Base-by-base conservation (phyloP, 1,140 invertebrate genomes). In the Hetaerina americana region DNA sequence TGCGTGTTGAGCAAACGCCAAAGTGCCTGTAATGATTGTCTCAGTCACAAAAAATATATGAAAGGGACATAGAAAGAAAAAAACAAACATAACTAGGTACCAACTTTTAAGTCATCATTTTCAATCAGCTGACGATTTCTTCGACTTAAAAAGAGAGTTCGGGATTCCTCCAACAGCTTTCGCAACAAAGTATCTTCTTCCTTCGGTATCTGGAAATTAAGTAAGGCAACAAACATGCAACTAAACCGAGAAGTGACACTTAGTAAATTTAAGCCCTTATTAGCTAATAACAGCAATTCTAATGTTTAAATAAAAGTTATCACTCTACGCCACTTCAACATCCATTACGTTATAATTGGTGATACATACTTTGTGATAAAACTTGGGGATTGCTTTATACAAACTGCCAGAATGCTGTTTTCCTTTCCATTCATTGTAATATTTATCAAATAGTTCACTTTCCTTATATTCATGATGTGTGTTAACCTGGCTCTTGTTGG, bases 81-180 rank as follows among this genome's bases (percentile, higher is more conserved):
- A n/a, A n/a, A n/a, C n/a, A n/a, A n/a, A n/a, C n/a, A n/a, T 28
- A 74, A 69, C 67, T 74, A 66, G 1, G 26, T 66, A 75, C 70
- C 70, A 76, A 87, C 85, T 80, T 93, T 93, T 29, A 97, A 79
- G 81, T 97, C 95, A 76, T 91, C 88, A 80, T 94, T 93, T 80
- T 95, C 91, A 25, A 96, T 79, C 6, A 96, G 81, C 77, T 94
- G 88, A 75, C 88, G 86, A 72, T 91, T 94, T 79, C 90, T 88
- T 77, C 91, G 87, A 81, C 96, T 91, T 26, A 97, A 79, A 79
- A 96, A 93, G 67, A 92, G 84, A 12, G 92, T 91, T 77, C 93
- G 83, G 0, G 93, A 92, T 81, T 96, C 93, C 80, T 94, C 92
- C 66, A 92, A 82, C n/a, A 95, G 79, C 79, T 94, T 93, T 77